Evolutionary conservation across 2,797 vertebrate species (phyloP).

Genomic region (Pseudocheirus occidentalis): DNA sequence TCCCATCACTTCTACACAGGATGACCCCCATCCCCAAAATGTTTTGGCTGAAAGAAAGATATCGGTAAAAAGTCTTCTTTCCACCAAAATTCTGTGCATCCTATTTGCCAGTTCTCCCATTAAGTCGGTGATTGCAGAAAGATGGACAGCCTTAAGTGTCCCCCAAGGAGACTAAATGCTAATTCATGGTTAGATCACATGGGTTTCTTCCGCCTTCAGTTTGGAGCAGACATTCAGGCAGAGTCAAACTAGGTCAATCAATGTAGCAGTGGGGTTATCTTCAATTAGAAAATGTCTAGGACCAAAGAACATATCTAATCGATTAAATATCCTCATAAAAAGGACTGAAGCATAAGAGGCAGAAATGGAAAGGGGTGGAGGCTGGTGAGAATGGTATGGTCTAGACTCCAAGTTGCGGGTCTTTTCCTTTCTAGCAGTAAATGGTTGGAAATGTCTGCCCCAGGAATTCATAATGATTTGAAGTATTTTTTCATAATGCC

Average conservation of each 20-base stretch:
- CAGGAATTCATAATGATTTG: background rate
- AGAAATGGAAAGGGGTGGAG: background rate
- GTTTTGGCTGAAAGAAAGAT: slow-evolving; percentile 38
- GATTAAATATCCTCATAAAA: slow-evolving; percentile 59
- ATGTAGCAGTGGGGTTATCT: slow-evolving; percentile 56
- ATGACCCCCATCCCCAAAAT: background rate
- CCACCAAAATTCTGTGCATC: slow-evolving; percentile 39
- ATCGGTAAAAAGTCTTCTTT: slow-evolving; percentile 25
- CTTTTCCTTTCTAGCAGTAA: background rate
- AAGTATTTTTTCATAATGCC: slow-evolving; percentile 29
- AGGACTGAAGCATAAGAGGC: slow-evolving; percentile 51
- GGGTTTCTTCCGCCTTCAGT: slow-evolving; percentile 49
- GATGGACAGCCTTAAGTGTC: slow-evolving; percentile 22
- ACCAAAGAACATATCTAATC: slow-evolving; percentile 54
- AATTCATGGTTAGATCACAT: slow-evolving; percentile 55
- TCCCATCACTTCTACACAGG: background rate
- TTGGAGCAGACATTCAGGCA: slow-evolving; percentile 51
- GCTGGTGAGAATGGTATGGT: background rate
- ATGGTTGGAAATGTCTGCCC: slow-evolving; percentile 37
- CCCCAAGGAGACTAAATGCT: slow-evolving; percentile 45
- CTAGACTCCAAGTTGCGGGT: slow-evolving; percentile 35
- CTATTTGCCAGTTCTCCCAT: slow-evolving; percentile 26
- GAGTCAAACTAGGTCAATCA: slow-evolving; percentile 67
- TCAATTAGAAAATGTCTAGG: slow-evolving; percentile 65
- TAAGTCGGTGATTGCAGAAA: slow-evolving; percentile 36